Evolutionary conservation across 2,113 vertebrate species (phyloP).

Genomic region (Paratilapia polleni): DNA sequence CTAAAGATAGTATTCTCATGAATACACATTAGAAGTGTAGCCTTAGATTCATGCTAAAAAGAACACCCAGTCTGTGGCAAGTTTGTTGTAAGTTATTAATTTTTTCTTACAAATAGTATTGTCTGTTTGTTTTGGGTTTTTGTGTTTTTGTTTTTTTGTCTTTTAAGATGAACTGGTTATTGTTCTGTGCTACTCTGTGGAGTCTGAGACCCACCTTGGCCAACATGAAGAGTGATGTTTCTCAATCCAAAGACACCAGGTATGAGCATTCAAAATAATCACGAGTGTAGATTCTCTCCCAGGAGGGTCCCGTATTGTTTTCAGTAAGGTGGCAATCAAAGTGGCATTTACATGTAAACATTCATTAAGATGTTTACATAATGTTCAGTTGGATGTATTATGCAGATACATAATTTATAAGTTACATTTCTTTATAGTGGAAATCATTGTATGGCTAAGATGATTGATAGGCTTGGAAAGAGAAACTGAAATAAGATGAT

Average conservation of each 20-base stretch:
- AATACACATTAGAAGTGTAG: not conserved
- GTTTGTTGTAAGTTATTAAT: not conserved
- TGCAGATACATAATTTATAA: not conserved
- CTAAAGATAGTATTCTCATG: not conserved
- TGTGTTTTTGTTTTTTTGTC: not conserved
- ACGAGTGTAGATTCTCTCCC: no score
- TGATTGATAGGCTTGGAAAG: not conserved
- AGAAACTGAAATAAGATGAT: not conserved
- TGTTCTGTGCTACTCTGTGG: conserved; percentile 73
- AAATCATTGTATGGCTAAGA: not conserved
- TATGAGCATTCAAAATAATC: conserved; percentile 2
- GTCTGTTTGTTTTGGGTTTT: no score
- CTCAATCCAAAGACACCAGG: conserved; percentile 73
- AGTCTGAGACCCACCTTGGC: conserved; percentile 63
- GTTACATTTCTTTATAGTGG: not conserved
- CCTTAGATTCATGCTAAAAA: no score
- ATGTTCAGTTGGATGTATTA: no score
- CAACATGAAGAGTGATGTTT: conserved; percentile 68
- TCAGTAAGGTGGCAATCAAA: not conserved
- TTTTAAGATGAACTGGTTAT: conserved; percentile 59
- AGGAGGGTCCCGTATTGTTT: not conserved
- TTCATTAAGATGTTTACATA: no score
- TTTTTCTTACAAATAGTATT: not conserved
- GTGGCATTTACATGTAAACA: not conserved
- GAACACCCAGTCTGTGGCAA: not conserved